A percentile compares a stretch with the other conserved stretches of the same genome.
Evolutionary conservation across 2,888 invertebrate species (phyloP).

Genomic region (Syrphus vitripennis): DNA sequence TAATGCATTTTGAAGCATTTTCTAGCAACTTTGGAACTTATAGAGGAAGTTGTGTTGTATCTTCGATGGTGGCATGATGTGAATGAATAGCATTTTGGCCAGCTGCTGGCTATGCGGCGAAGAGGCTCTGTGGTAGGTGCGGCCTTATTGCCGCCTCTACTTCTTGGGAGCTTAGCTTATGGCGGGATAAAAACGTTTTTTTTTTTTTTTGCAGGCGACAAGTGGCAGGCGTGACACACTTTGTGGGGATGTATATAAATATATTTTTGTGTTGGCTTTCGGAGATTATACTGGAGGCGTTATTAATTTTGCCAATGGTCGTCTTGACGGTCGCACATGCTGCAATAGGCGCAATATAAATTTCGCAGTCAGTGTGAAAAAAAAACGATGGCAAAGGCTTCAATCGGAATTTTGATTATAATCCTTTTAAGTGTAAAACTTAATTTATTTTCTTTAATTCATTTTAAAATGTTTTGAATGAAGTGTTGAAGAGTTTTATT

Average conservation of each 20-base stretch:
- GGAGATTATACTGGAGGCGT: slow-evolving; percentile 53
- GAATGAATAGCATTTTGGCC: slow-evolving; percentile 50
- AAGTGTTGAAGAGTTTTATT: slow-evolving; percentile 9
- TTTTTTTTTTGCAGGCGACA: slow-evolving; percentile 58
- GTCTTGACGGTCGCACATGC: neutral
- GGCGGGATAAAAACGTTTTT: slow-evolving; percentile 46
- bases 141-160: slow-evolving; percentile 50
- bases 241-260: slow-evolving; percentile 55
- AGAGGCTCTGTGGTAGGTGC: slow-evolving; percentile 43
- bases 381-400: slow-evolving; percentile 13
- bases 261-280: slow-evolving; percentile 23
- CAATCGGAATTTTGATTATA: slow-evolving; percentile 25
- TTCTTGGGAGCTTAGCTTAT: neutral
- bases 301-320: slow-evolving; percentile 56
- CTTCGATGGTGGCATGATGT: slow-evolving; percentile 53
- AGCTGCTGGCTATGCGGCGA: neutral
- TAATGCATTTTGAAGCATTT: slow-evolving; percentile 33
- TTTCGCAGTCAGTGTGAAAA: neutral
- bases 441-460: neutral
- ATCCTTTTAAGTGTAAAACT: slow-evolving; percentile 6
- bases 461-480: neutral
- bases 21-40: neutral
- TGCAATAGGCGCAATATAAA: slow-evolving; percentile 10
- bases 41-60: slow-evolving; percentile 39
- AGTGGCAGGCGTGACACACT: slow-evolving; percentile 67